These are phyloP conservation scores for Morpho deidamia DNA, from an alignment of 2,888 invertebrate species.

Conservation along the genomic window DNA sequence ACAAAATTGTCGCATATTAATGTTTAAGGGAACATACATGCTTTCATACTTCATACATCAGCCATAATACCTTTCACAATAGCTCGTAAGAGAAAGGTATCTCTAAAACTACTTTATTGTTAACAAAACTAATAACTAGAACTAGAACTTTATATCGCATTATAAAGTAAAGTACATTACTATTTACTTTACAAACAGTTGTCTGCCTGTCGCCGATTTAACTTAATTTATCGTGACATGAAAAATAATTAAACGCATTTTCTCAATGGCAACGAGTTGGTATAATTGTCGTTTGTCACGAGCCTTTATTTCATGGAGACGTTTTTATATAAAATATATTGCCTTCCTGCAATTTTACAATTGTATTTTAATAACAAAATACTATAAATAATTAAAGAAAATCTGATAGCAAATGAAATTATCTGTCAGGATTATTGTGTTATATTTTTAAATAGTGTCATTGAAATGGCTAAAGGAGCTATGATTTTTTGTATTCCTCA, in stretches of 20 bases:
- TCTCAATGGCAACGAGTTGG: conserved; percentile 10
- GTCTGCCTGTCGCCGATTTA: conserved; percentile 12
- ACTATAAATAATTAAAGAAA: not conserved
- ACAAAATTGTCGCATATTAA: too few relatives aligned
- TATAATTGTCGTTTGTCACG: conserved; percentile 19
- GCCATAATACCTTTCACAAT: not conserved
- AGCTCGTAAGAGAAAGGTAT: not conserved
- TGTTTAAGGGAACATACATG: too few relatives aligned
- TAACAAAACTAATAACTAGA: not conserved
- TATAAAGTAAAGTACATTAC: not conserved
- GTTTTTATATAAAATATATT: conserved; percentile 2
- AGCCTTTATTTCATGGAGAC: not conserved
- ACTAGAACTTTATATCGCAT: not conserved
- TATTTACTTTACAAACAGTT: conserved; percentile 13
- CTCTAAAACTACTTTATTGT: not conserved
- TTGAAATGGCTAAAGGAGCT: too few relatives aligned
- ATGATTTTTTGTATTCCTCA: too few relatives aligned
- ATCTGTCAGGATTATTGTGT: too few relatives aligned
- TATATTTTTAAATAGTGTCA: too few relatives aligned
- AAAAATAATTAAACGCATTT: conserved; percentile 16
- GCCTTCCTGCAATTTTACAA: not conserved
- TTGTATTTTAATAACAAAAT: not conserved
- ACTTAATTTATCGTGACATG: conserved; percentile 11
- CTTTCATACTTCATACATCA: not conserved
- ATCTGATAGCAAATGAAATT: too few relatives aligned